Conservation (phyloP, 2,113 vertebrate species). For the Polyodon spathula region DNA sequence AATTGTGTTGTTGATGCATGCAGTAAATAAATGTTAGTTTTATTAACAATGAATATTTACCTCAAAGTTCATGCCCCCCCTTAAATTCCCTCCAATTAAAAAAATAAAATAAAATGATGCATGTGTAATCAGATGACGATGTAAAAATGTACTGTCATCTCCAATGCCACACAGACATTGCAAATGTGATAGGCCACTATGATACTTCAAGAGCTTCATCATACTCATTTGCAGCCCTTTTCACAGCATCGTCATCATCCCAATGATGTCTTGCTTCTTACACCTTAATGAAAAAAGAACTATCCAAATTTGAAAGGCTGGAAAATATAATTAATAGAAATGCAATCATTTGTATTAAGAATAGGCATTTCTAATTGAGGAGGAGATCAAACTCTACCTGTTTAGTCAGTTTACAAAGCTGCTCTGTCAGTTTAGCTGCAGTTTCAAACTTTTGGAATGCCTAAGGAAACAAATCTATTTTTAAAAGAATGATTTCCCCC, state of each 20-base stretch:
- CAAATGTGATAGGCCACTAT: slow-evolving; percentile 15
- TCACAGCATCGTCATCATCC: slow-evolving; percentile 72
- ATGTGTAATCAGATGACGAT: too few species aligned
- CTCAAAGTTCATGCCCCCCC: too few species aligned
- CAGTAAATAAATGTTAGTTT: too few species aligned
- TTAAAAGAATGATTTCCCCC: too few species aligned
- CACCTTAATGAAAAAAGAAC: slow-evolving; percentile 38
- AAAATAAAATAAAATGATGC: too few species aligned
- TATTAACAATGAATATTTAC: too few species aligned
- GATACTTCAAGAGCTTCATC: slow-evolving; percentile 77
- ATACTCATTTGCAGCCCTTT: slow-evolving; percentile 71
- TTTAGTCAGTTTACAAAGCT: slow-evolving; percentile 73
- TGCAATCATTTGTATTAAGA: too few species aligned
- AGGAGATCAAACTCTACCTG: slow-evolving; percentile 44
- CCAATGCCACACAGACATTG: slow-evolving; percentile 6
- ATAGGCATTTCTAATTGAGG: too few species aligned
- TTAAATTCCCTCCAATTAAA: too few species aligned
- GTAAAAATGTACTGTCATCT: too few species aligned
- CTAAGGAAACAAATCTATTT: slow-evolving; percentile 25
- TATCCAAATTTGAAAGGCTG: not conserved
- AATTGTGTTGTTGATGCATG: too few species aligned
- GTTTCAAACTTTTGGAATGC: slow-evolving; percentile 83
- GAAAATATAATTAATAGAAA: too few species aligned
- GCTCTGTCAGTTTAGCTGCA: slow-evolving; percentile 70
- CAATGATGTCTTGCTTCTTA: slow-evolving; percentile 70